A percentile compares a stretch with the other conserved stretches of the same genome.
These are phyloP conservation scores for Cyanoramphus novaezelandiae DNA, from an alignment of 2,113 vertebrate genomes.

Conservation along the genomic window DNA sequence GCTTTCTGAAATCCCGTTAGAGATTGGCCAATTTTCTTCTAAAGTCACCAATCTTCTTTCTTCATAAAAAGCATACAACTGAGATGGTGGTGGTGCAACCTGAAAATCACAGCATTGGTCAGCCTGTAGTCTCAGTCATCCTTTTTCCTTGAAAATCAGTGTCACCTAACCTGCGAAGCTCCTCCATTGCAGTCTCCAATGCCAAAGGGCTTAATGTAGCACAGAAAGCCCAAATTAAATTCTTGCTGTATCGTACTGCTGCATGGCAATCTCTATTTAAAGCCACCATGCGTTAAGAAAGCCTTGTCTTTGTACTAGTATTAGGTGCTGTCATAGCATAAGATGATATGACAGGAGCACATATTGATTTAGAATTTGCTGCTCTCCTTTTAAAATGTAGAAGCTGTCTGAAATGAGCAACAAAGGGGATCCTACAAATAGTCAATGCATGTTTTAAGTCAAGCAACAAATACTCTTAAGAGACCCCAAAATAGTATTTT, in stretches of 20 bases:
- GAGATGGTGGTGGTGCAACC: neutral
- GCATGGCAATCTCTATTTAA: neutral
- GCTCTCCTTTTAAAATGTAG: neutral
- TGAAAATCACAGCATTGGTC: neutral
- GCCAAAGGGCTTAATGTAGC: neutral
- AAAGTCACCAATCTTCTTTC: neutral
- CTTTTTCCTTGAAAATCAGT: neutral
- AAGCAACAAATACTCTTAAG: neutral
- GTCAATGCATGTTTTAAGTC: neutral
- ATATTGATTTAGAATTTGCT: conserved; percentile 3
- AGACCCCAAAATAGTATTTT: neutral
- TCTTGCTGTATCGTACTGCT: neutral
- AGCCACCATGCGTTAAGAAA: neutral
- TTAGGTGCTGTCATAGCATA: neutral
- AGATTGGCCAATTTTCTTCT: neutral
- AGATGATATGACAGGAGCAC: neutral
- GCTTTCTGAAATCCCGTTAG: neutral
- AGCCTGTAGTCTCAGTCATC: neutral
- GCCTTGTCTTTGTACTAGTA: neutral
- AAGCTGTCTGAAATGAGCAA: neutral
- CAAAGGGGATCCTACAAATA: neutral
- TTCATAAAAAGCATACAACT: rapidly evolving
- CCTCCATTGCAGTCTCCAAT: neutral
- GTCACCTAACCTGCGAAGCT: neutral
- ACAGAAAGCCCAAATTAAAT: neutral